Base-by-base conservation (phyloP, 2,113 vertebrate genomes). In the Poicephalus gulielmi region DNA sequence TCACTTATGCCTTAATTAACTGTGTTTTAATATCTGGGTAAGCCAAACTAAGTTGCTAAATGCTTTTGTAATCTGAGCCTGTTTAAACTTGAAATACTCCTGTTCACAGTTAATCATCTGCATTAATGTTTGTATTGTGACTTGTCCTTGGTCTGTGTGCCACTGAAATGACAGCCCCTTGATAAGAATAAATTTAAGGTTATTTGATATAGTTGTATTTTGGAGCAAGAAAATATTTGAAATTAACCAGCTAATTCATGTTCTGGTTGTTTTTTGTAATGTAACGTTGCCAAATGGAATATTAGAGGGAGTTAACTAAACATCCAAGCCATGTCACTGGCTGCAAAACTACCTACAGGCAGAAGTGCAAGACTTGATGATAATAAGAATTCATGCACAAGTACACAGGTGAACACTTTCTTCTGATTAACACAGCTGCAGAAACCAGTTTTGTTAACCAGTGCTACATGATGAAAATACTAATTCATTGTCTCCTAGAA, bases 51-150 rank as follows among this genome's bases (percentile, higher is more conserved):
- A 68, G 80, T 93, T 93, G 47, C 73, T 93, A 71, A 92, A 81
- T 44, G 55, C 92, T 92, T 81, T 90, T 93, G 95, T 94, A 95
- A 94, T 90, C 83, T 79, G 88, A 96, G 43, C 95, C 76, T 94
- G 86, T 93, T 93, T 90, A 93, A 95, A 94, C 94, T 94, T 2
- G 44, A 90, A 90, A 60, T 68, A 57, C 33, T 95, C 24, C 59
- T 64, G 90, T 90, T 83, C 68, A 31, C 6, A 2, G 76, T 94
- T 97, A 97, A 93, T 96, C 85, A 92, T 92, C 92, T 96, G 76
- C 47, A 4, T 86, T 88, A 60, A 64, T 94, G 39, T 95, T 97
- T 96, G 90, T 31, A 88, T 78, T 96, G 83, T 68, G 90, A 60
- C 35, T 75, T 86, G 90, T 81, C 94, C 93, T 94, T 96, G 86